Evolutionary conservation across 2,888 invertebrate species (phyloP).

Genomic region (Dasysyrphus tricinctus): DNA sequence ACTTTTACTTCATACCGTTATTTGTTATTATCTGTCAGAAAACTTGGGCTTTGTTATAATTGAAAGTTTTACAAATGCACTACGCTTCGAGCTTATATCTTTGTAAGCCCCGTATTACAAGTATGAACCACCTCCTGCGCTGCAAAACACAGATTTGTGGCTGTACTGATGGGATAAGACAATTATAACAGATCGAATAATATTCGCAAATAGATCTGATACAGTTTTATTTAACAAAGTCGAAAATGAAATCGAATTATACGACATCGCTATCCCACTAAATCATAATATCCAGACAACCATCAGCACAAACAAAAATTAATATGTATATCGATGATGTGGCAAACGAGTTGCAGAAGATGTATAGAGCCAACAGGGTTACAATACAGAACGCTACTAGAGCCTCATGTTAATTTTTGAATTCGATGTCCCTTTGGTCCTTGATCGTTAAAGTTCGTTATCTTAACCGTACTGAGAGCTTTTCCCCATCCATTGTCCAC

Average conservation of each 20-base stretch:
- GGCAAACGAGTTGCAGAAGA: not conserved
- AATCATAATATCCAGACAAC: not conserved
- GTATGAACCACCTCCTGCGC: not conserved
- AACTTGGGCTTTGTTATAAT: too few relatives aligned
- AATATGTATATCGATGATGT: not conserved
- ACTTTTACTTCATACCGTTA: too few relatives aligned
- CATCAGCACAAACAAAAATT: not conserved
- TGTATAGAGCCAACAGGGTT: not conserved
- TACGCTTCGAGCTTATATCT: too few relatives aligned
- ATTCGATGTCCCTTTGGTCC: too few relatives aligned
- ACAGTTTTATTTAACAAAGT: not conserved
- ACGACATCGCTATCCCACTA: not conserved
- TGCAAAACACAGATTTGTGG: not conserved
- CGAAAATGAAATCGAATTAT: not conserved
- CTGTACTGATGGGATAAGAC: not conserved
- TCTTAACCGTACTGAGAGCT: too few relatives aligned
- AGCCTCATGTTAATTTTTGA: too few relatives aligned
- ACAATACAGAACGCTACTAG: too few relatives aligned
- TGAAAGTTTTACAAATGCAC: too few relatives aligned
- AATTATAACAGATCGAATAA: not conserved
- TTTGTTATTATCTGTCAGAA: too few relatives aligned
- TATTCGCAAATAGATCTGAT: constrained; percentile 1
- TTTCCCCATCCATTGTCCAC: too few relatives aligned
- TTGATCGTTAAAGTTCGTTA: too few relatives aligned
- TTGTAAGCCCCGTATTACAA: not conserved